Evolutionary conservation across 2,888 invertebrate genomes (phyloP).

Genomic region (Eurytoma californica): DNA sequence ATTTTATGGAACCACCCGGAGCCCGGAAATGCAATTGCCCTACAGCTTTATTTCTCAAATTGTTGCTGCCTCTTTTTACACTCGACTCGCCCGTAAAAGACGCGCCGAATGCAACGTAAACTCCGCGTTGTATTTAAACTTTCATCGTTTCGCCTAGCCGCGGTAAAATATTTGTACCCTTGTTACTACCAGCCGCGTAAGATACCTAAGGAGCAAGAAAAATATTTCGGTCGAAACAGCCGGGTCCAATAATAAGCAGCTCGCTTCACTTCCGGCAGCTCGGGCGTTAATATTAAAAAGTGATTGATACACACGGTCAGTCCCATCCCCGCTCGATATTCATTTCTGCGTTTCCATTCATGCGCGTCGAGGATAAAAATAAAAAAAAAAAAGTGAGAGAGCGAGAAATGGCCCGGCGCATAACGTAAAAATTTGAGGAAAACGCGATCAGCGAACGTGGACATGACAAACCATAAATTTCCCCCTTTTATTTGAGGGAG

Average conservation of each 20-base stretch:
- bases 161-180: no score
- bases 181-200: no score
- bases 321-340: background rate
- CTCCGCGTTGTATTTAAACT: no score
- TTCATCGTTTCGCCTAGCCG: no score
- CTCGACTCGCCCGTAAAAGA: background rate
- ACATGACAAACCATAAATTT: conserved; percentile 56
- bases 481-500: conserved; percentile 47
- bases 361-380: no score
- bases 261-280: conserved; percentile 15
- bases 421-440: conserved; percentile 43
- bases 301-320: conserved; percentile 39
- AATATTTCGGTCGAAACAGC: no score
- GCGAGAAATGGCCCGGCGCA: background rate
- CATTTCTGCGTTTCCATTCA: conserved; percentile 22
- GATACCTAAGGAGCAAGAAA: no score
- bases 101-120: no score
- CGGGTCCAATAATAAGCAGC: conserved; percentile 33
- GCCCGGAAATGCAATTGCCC: background rate
- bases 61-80: background rate
- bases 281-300: conserved; percentile 16
- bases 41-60: background rate
- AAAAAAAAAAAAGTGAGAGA: no score
- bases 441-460: conserved; percentile 44
- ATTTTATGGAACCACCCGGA: conserved; percentile 16